Evolutionary conservation across 2,797 vertebrate genomes (phyloP).

Genomic region (Thripadectes ignobilis): DNA sequence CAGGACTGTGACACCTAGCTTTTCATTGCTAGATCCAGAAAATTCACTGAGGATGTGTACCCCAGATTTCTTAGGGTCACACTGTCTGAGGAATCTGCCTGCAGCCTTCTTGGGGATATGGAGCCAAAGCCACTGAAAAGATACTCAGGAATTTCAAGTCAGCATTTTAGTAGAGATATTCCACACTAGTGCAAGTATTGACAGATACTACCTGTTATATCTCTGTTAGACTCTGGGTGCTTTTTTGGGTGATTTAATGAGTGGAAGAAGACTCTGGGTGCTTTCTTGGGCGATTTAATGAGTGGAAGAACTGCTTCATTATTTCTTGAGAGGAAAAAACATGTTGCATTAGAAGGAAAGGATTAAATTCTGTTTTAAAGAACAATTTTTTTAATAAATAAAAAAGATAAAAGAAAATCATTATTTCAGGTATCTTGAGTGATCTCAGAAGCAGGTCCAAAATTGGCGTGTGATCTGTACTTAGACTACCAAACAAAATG

Average conservation of each 20-base stretch:
- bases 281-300: background rate
- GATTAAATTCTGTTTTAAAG: background rate
- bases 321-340: background rate
- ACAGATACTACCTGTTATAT: background rate
- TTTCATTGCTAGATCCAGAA: background rate
- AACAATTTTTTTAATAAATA: background rate
- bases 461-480: background rate
- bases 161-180: background rate
- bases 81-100: background rate
- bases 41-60: background rate
- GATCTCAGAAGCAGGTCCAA: background rate
- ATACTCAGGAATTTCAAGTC: background rate
- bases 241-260: background rate
- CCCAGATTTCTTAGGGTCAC: background rate
- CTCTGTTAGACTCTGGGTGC: accelerated
- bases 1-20: background rate
- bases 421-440: background rate
- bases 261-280: background rate
- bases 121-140: background rate
- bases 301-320: background rate
- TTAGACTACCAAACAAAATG: background rate
- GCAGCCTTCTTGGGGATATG: background rate
- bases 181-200: background rate
- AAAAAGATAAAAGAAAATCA: background rate
- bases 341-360: background rate